Evolutionary conservation across 2,113 vertebrate species (phyloP).

Genomic region (Zeus faber): DNA sequence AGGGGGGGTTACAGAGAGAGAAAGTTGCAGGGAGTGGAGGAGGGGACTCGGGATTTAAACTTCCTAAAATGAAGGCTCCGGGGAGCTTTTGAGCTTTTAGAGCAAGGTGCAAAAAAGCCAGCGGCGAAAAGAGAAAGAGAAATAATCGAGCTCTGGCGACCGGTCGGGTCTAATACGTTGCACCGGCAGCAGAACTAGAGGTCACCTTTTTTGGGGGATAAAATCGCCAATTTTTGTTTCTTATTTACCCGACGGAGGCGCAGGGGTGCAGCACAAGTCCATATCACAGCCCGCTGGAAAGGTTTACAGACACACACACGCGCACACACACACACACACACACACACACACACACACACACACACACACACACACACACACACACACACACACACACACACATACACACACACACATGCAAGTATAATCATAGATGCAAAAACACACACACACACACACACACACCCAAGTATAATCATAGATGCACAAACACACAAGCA

Average conservation of each 20-base stretch:
- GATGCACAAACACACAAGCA: constrained; percentile 2
- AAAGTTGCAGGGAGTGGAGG: constrained; percentile 36
- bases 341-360: constrained; percentile 10
- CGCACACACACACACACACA: not conserved
- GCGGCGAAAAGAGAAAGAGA: constrained; percentile 21
- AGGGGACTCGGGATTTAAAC: constrained; percentile 46
- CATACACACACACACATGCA: not conserved
- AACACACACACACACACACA: not conserved
- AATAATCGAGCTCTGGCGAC: constrained; percentile 6
- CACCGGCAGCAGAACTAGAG: not conserved
- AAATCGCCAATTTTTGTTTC: not conserved
- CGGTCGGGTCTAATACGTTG: constrained; percentile 3
- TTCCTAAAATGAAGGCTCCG: constrained; percentile 52
- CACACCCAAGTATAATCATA: not conserved
- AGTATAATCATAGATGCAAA: too few relatives aligned
- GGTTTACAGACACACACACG: not conserved
- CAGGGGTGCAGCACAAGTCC: constrained; percentile 37
- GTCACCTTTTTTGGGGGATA: too few relatives aligned
- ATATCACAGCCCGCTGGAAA: constrained; percentile 50
- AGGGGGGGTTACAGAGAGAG: constrained; percentile 33
- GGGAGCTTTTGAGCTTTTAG: constrained; percentile 60
- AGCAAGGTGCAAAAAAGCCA: constrained; percentile 66
- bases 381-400: not conserved
- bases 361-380: constrained; percentile 13
- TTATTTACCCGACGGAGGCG: not conserved